phyloP scores from a whole-genome alignment of 2,113 vertebrate species.

The Coptodon bakossiorum region DNA sequence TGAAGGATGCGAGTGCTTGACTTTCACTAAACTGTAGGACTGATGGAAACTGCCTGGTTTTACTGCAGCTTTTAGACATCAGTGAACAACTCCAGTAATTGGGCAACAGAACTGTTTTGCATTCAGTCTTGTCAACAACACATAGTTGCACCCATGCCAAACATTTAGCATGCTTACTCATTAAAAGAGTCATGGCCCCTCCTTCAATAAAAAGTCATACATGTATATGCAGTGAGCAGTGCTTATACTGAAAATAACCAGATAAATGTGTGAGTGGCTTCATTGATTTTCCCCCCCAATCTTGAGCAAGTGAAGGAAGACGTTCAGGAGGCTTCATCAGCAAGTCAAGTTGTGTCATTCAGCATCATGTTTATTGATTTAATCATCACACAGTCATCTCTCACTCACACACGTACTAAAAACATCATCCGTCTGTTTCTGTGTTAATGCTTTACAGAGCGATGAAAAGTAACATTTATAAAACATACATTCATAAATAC shows the following conservation, averaged over 20 bases:
- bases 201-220: accelerated
- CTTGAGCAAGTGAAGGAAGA: accelerated
- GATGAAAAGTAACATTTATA: background rate
- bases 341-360: background rate
- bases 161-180: background rate
- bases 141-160: background rate
- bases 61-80: background rate
- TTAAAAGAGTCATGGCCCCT: accelerated
- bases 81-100: background rate
- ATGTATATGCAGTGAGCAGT: background rate
- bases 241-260: accelerated
- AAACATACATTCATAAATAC: background rate
- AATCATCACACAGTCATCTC: background rate
- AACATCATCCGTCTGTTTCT: background rate
- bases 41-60: background rate
- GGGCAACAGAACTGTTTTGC: background rate
- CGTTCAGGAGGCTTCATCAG: background rate
- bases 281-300: background rate
- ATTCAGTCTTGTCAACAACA: background rate
- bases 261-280: background rate
- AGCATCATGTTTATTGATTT: background rate
- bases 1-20: accelerated
- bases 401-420: accelerated
- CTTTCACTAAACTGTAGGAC: background rate
- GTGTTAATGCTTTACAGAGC: background rate